Percentiles rank a stretch among this genome's conserved stretches.
phyloP scores from a whole-genome alignment of 2,113 vertebrate species.

The Channa maculata region DNA sequence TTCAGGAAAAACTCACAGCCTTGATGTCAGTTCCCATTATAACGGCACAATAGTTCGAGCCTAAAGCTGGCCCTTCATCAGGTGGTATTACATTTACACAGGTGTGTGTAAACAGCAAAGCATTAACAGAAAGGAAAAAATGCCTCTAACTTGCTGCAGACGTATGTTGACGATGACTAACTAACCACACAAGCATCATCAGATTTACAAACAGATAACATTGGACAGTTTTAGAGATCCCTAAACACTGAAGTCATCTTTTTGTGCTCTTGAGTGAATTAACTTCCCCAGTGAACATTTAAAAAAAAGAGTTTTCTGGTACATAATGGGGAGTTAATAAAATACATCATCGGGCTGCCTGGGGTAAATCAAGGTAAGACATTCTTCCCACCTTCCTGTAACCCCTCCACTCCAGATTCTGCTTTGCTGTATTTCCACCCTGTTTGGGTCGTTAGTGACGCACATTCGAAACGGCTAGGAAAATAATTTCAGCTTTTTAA shows the following conservation, averaged over 20 bases:
- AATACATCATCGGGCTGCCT: conserved; percentile 35
- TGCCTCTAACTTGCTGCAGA: conserved; percentile 32
- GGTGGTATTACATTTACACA: too few relatives aligned
- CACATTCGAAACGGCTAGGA: conserved; percentile 67
- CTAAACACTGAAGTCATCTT: conserved; percentile 60
- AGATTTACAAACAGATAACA: conserved; percentile 54
- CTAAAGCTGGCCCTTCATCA: too few relatives aligned
- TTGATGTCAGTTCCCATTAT: too few relatives aligned
- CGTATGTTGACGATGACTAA: conserved; percentile 49
- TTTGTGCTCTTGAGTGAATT: conserved; percentile 39
- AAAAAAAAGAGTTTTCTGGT: neutral
- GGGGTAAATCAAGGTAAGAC: conserved; percentile 49
- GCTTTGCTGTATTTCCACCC: conserved; percentile 66
- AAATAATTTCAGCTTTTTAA: conserved; percentile 75
- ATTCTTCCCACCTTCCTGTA: conserved; percentile 10
- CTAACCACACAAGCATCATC: conserved; percentile 51
- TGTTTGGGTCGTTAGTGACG: conserved; percentile 66
- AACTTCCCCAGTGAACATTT: neutral
- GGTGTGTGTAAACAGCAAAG: neutral
- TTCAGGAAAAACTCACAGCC: too few relatives aligned
- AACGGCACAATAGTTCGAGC: too few relatives aligned
- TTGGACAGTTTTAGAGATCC: conserved; percentile 37
- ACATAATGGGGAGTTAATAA: conserved; percentile 9
- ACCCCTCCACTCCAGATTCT: conserved; percentile 37
- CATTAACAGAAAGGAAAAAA: conserved; percentile 23